phyloP scores from a whole-genome alignment of 2,113 vertebrate species.

The Echinops telfairi region DNA sequence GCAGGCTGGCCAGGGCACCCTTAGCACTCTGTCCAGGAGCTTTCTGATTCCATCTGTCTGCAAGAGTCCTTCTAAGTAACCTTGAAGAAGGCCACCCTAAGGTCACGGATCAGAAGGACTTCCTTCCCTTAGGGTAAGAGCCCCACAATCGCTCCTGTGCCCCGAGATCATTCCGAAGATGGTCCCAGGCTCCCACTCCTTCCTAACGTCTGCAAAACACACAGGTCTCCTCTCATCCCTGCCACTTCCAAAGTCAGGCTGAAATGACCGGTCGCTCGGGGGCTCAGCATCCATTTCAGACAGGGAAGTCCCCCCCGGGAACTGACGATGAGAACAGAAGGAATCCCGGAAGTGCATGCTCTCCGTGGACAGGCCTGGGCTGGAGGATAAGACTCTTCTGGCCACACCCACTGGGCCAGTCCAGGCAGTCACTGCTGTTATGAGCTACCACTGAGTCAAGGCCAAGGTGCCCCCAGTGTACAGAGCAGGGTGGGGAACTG shows the following conservation, averaged over 20 bases:
- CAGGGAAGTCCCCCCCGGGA: neutral
- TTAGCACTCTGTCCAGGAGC: neutral
- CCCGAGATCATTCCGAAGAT: too few relatives aligned
- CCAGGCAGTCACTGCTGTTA: neutral
- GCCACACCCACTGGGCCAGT: neutral
- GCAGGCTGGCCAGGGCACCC: too few relatives aligned
- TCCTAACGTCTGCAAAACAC: neutral
- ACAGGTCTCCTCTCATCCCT: neutral
- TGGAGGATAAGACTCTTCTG: neutral
- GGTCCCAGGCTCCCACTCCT: neutral
- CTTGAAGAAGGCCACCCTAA: neutral
- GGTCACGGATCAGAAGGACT: neutral
- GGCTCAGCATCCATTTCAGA: neutral
- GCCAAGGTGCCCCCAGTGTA: neutral
- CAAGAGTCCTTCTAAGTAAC: neutral
- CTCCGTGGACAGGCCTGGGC: accelerated
- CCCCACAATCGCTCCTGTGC: neutral
- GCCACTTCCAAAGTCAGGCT: neutral
- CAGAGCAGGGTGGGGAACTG: too few relatives aligned
- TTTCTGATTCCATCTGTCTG: neutral
- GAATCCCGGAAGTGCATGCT: accelerated
- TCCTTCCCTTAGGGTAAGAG: neutral
- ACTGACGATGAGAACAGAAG: neutral
- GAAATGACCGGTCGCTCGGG: accelerated
- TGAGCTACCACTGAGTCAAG: neutral